Percentiles rank a stretch among this genome's conserved stretches.
These are phyloP conservation scores for Drosophila monieri DNA, from an alignment of 2,888 invertebrate genomes.

Conservation along the genomic window DNA sequence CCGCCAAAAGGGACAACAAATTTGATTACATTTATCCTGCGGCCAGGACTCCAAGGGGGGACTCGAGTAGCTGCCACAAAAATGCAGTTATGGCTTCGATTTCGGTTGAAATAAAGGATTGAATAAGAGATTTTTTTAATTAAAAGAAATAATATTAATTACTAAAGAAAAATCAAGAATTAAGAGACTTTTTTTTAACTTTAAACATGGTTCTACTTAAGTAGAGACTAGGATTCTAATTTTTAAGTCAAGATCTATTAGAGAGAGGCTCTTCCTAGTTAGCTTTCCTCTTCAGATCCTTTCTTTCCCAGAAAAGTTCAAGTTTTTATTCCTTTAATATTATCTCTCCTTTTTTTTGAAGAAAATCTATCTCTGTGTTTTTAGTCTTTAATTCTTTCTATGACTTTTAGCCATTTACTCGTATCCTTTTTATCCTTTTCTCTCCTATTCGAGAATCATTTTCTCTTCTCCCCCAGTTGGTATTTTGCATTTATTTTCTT, in stretches of 20 bases:
- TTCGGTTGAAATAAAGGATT: neutral
- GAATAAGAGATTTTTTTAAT: too few relatives aligned
- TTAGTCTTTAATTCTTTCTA: neutral
- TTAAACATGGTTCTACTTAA: too few relatives aligned
- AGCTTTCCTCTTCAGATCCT: too few relatives aligned
- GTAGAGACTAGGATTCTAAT: too few relatives aligned
- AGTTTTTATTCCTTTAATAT: neutral
- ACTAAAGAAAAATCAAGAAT: too few relatives aligned
- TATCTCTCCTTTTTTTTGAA: neutral
- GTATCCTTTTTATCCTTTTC: neutral
- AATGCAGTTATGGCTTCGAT: neutral
- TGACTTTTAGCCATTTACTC: conserved; percentile 2
- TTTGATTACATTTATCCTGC: conserved; percentile 27
- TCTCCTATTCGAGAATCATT: neutral
- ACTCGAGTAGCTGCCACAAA: neutral
- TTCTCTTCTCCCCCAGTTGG: neutral
- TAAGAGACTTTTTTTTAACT: too few relatives aligned
- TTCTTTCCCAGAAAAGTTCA: too few relatives aligned
- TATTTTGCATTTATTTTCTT: neutral
- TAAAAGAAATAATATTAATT: too few relatives aligned
- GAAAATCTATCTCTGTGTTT: neutral
- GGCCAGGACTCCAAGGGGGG: neutral
- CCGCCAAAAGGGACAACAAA: conserved; percentile 29
- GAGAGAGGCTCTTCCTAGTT: too few relatives aligned
- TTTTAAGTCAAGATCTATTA: too few relatives aligned